These are phyloP conservation scores for Drosophila limbata DNA, from an alignment of 2,888 invertebrate species.

Conservation along the genomic window DNA sequence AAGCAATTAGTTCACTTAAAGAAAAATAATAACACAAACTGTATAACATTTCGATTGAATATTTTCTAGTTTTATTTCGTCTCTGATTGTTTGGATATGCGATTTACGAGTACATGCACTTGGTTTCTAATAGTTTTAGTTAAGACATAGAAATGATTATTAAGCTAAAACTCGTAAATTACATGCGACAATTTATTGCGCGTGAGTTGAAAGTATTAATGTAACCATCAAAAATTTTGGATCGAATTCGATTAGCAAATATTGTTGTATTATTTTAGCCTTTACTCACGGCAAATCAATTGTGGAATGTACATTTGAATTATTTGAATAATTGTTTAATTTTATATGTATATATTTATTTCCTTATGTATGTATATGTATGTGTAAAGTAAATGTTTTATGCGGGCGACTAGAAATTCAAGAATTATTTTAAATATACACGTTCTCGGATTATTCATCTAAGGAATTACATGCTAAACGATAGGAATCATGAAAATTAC, in stretches of 20 bases:
- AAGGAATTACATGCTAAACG: slow-evolving; percentile 66
- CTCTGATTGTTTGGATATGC: slow-evolving; percentile 76
- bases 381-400: slow-evolving; percentile 69
- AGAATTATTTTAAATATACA: slow-evolving; percentile 72
- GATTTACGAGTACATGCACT: slow-evolving; percentile 62
- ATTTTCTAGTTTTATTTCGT: slow-evolving; percentile 75
- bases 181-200: slow-evolving; percentile 34
- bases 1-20: not conserved
- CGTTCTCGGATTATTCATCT: slow-evolving; percentile 61
- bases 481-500: slow-evolving; percentile 80
- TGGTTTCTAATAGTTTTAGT: slow-evolving; percentile 45
- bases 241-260: slow-evolving; percentile 41
- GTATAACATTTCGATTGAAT: slow-evolving; percentile 44
- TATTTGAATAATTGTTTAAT: slow-evolving; percentile 47
- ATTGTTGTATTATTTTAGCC: slow-evolving; percentile 30
- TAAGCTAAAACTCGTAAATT: slow-evolving; percentile 47
- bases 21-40: not conserved
- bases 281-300: slow-evolving; percentile 44
- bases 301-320: slow-evolving; percentile 52
- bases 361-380: slow-evolving; percentile 52
- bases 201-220: slow-evolving; percentile 29
- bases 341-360: slow-evolving; percentile 32
- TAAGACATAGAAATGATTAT: slow-evolving; percentile 25
- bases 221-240: slow-evolving; percentile 15
- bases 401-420: slow-evolving; percentile 79